Conservation (phyloP, 2,888 invertebrate species). For the Leucoptera coffeella region DNA sequence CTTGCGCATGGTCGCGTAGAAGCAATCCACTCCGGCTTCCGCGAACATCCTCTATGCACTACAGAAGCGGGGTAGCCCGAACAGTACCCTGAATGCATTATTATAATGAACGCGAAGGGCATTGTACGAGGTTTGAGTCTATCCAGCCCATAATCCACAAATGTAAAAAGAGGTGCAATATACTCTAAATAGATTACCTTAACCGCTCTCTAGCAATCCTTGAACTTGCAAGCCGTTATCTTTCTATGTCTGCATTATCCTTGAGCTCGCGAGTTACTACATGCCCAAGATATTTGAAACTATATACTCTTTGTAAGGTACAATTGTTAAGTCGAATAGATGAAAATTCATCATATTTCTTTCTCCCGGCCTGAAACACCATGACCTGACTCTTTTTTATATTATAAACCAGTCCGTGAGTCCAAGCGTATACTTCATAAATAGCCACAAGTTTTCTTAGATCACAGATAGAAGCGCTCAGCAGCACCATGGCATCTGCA, state of each 20-base stretch:
- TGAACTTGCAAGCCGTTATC: no score
- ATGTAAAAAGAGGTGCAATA: slow-evolving; percentile 2
- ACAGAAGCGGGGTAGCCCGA: no score
- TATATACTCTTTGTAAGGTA: no score
- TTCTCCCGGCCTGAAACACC: no score
- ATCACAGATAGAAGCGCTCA: not conserved
- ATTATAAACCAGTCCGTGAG: not conserved
- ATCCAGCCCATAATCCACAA: slow-evolving; percentile 2
- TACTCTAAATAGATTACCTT: slow-evolving; percentile 1
- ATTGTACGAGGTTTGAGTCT: not conserved
- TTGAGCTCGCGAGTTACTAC: no score
- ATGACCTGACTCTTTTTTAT: not conserved
- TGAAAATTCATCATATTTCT: no score
- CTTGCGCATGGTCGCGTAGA: no score
- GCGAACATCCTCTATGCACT: slow-evolving; percentile 4
- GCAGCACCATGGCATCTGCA: slow-evolving; percentile 7
- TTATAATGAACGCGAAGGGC: slow-evolving; percentile 2
- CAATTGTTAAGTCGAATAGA: no score
- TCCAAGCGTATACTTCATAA: not conserved
- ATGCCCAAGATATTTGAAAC: no score
- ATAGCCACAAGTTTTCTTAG: not conserved
- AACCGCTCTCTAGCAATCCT: no score
- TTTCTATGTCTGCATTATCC: no score
- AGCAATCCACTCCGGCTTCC: slow-evolving; percentile 3
- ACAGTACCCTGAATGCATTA: not conserved